Evolutionary conservation across 2,888 invertebrate species (phyloP), one percentile per base, ranked within the genome.

Genomic region (Parnassius glacialis): DNA sequence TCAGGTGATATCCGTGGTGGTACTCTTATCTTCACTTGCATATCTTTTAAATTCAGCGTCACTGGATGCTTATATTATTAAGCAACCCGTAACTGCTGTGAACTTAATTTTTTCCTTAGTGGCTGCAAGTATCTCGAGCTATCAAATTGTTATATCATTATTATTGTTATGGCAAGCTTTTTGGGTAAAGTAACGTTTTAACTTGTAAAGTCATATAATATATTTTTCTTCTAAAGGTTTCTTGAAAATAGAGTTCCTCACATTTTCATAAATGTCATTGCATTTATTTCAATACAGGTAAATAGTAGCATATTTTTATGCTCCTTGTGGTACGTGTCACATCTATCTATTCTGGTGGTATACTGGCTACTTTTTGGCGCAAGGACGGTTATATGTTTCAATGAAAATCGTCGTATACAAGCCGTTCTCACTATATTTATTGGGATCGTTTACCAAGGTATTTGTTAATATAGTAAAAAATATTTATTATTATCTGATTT

Each of bases 311-410:
- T 70, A 44, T 84, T 75, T 64, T 9, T 80, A 5, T 74, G 76
- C 51, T 70, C 80, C 0, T 16, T 87, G 34, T 89, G 87, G 87
- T 80, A 75, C 66, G 71, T 77, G 2, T 88, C 87, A 0, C 84
- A 87, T 52, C n/a, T 84, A 2, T 68, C 79, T 1, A 77, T 89
- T 7, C 57, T 85, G 57, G 54, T 67, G 0, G 12, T 83, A 2
- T 85, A 81, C 70, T 64, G 64, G n/a, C 11, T 79, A 0, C 68
- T 87, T 59, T 78, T 78, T 63, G 34, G 62, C 9, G 70, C 73
- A 2, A 77, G 75, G 51, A n/a, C 64, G 0, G 20, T 68, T 3
- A 65, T 80, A 16, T 71, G 68, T 56, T 65, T 73, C 43, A 3
- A 43, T 41, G 47, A 65, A 3, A 65, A 57, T 12, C 57, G 71